Base-by-base conservation (phyloP, 2,888 invertebrate species). In the Tenthredo notha region DNA sequence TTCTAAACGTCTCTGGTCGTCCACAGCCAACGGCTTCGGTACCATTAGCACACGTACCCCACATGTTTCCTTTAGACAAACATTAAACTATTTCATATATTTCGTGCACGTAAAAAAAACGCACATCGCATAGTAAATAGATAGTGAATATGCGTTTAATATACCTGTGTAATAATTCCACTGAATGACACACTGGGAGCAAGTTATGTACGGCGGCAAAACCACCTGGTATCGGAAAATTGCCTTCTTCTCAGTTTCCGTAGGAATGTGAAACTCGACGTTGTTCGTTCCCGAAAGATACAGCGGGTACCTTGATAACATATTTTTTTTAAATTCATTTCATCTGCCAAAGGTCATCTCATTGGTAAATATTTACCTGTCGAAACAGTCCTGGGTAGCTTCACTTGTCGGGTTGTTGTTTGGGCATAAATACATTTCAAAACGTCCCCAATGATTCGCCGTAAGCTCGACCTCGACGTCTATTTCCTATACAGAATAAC, bases 1-100 rank as follows among this genome's bases (percentile, higher is more conserved):
- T 98, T 86, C 97, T 95, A 94, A 98, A 98, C 0, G 98, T 98
- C 94, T 98, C 98, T 10, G 98, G 97, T 87, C 96, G 95, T n/a
- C 98, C 98, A 91, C 98, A 98, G 1, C 98, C 98, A 0, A 97
- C 96, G 0, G 97, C 97, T 91, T 98, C 97, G 0, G 97, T 97
- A 70, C 98, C 98, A 92, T 98, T 98, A 0, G 95, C 93, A 91
- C 98, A 98, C 29, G 95, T 95, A 7, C 98, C 98, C 98, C 98
- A 98, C 96, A 98, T 98, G 92, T 98, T 98, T 21, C 96, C 97
- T 96, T 43, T 43, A 43, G 40, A 40, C 10, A 43, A 43, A 50
- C 29, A 84, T 54, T 78, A 29, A 40, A 58, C 21, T n/a, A 21
- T 74, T 43, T n/a, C 25, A 54, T 21, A 33, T 80, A 47, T 50